Evolutionary conservation across 1,140 invertebrate species (phyloP), one percentile per base, ranked within the genome.

Genomic region (Monochamus saltuarius): DNA sequence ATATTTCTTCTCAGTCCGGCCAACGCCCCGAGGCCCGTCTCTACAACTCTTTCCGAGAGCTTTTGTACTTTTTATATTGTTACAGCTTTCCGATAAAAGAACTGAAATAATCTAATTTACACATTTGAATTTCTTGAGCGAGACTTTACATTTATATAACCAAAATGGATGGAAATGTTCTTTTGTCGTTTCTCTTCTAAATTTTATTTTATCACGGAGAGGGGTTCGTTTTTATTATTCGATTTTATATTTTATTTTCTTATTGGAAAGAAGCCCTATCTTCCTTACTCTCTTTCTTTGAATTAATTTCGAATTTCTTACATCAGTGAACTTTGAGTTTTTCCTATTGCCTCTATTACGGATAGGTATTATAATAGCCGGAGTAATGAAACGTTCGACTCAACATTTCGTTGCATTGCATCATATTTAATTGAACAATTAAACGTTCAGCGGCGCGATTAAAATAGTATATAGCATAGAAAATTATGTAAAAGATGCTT

Each of bases 31-130:
- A 39, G 43, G 50, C 34, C 46, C 50, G 54, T 42, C 43, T 46
- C 58, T 56, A 61, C 60, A 65, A 65, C 63, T 63, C 61, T 66
- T 66, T 63, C 53, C 39, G 52, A 61, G 47, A 56, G 59, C 53
- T 67, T 37, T 69, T 69, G 62, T 64, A 64, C 62, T 64, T 66
- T 67, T 67, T 62, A 63, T 67, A 69, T 69, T 67, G 65, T 69
- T 69, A 65, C 65, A 61, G 62, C 64, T 67, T 65, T 69, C 58
- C 67, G 65, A 69, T 69, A 65, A 69, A 67, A 69, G 67, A 69
- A 63, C 62, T 62, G 65, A 69, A 69, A 69, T 69, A 69, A 69
- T 69, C 67, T 69, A 69, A 70, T 70, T 67, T 67, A 67, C 65
- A 67, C 65, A 67, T 67, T 64, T 67, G 61, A 67, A 69, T 69